phyloP scores from a whole-genome alignment of 1,140 invertebrate genomes.

The Penaeus chinensis region DNA sequence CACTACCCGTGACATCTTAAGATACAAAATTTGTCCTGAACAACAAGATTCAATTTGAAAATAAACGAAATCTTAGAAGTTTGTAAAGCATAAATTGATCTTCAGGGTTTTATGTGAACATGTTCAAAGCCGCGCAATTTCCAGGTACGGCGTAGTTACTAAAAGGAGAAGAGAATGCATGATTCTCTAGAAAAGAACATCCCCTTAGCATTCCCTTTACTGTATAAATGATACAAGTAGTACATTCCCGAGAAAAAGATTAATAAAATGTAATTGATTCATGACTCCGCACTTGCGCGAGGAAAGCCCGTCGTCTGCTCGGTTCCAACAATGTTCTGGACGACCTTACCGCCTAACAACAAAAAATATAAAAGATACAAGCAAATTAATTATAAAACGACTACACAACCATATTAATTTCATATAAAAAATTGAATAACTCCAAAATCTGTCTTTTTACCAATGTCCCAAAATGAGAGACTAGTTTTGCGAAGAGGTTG shows the following conservation, averaged over 20 bases:
- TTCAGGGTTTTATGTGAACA: too few species aligned
- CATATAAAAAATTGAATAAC: too few species aligned
- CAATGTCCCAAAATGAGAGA: not conserved
- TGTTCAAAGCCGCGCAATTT: too few species aligned
- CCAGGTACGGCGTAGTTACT: too few species aligned
- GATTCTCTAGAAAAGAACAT: too few species aligned
- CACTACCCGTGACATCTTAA: too few species aligned
- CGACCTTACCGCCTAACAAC: not conserved
- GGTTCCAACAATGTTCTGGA: slow-evolving; percentile 41
- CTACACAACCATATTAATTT: too few species aligned
- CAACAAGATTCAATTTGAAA: too few species aligned
- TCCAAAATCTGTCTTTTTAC: not conserved
- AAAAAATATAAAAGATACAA: not conserved
- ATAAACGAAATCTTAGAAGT: too few species aligned
- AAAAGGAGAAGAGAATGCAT: too few species aligned
- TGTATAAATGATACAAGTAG: not conserved
- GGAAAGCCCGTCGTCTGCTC: slow-evolving; percentile 48
- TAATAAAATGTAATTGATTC: slow-evolving; percentile 57
- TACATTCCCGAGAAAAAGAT: not conserved
- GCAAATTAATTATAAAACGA: not conserved
- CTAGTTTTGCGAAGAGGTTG: not conserved
- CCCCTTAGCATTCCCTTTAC: not conserved
- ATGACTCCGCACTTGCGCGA: slow-evolving; percentile 41
- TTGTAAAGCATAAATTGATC: too few species aligned
- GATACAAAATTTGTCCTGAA: too few species aligned